Conservation (phyloP, 2,888 invertebrate genomes). For the Xiphydria camelus region DNA sequence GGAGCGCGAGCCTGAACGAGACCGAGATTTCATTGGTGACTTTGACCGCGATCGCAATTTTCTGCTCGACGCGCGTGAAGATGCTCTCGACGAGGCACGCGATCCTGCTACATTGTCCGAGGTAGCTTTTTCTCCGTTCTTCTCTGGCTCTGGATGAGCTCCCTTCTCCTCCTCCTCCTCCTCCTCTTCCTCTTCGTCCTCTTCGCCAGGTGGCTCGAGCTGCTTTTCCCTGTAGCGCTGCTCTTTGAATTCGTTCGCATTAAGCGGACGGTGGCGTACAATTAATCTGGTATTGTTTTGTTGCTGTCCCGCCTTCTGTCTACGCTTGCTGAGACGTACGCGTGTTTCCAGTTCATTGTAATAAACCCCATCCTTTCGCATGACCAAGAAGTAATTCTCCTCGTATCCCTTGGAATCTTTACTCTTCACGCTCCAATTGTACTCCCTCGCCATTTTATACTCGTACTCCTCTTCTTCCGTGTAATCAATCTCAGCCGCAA, state of each 20-base stretch:
- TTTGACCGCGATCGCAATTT: too few species aligned
- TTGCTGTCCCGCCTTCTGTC: constrained; percentile 70
- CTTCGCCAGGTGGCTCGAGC: constrained; percentile 78
- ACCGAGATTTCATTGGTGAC: too few species aligned
- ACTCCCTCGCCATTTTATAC: constrained; percentile 92
- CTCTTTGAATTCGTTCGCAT: constrained; percentile 78
- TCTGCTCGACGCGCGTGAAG: too few species aligned
- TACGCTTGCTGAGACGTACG: constrained; percentile 87
- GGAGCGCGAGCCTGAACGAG: too few species aligned
- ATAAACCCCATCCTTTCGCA: constrained; percentile 81
- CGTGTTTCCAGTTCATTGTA: too few species aligned
- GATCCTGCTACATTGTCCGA: too few species aligned
- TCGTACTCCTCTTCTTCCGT: constrained; percentile 87
- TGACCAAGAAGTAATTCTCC: constrained; percentile 92
- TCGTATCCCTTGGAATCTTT: constrained; percentile 89
- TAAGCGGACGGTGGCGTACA: constrained; percentile 83
- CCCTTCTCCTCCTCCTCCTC: constrained; percentile 61
- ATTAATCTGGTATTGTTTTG: constrained; percentile 76
- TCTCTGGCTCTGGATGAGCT: constrained; percentile 47
- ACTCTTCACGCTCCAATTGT: constrained; percentile 97
- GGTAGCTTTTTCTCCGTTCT: too few species aligned
- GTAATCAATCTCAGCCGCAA: constrained; percentile 71
- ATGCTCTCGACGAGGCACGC: too few species aligned
- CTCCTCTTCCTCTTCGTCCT: constrained; percentile 63
- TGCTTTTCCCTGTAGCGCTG: constrained; percentile 80